A percentile compares a stretch with the other conserved stretches of the same genome.
Evolutionary conservation across 92 coral and sea anemone species (phyloP).

Genomic region (Porites divaricata): DNA sequence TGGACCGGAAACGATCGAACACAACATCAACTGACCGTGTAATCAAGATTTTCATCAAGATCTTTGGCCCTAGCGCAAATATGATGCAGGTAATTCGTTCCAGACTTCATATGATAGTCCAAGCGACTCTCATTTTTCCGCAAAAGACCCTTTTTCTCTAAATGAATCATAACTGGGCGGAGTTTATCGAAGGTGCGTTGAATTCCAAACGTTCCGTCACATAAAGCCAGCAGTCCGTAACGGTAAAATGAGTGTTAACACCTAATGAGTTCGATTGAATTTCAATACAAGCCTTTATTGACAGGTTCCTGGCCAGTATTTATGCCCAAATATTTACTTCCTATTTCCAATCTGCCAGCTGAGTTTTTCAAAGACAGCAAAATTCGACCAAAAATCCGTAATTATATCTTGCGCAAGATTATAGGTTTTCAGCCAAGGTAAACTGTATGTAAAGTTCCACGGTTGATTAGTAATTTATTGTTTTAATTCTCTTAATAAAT

Average conservation of each 20-base stretch:
- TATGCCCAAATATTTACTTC: background rate
- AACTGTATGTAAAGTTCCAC: constrained; percentile 22
- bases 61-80: background rate
- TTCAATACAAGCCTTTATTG: constrained; percentile 27
- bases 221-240: constrained; percentile 52
- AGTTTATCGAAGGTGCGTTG: constrained; percentile 26
- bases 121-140: background rate
- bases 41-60: constrained; percentile 34
- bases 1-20: constrained; percentile 38
- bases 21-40: constrained; percentile 5
- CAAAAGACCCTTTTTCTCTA: constrained; percentile 1
- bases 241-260: constrained; percentile 46
- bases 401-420: constrained; percentile 20
- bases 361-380: background rate
- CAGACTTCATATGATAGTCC: background rate
- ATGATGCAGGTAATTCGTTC: constrained; percentile 2
- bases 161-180: constrained; percentile 46
- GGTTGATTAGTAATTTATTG: constrained; percentile 24
- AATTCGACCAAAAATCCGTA: background rate
- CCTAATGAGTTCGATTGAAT: constrained; percentile 26
- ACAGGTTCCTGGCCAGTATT: constrained; percentile 28
- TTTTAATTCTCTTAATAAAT: background rate
- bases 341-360: background rate
- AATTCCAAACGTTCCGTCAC: constrained; percentile 82
- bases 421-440: constrained; percentile 7